phyloP scores from a whole-genome alignment of 2,888 invertebrate species.

The Panorpa germanica region DNA sequence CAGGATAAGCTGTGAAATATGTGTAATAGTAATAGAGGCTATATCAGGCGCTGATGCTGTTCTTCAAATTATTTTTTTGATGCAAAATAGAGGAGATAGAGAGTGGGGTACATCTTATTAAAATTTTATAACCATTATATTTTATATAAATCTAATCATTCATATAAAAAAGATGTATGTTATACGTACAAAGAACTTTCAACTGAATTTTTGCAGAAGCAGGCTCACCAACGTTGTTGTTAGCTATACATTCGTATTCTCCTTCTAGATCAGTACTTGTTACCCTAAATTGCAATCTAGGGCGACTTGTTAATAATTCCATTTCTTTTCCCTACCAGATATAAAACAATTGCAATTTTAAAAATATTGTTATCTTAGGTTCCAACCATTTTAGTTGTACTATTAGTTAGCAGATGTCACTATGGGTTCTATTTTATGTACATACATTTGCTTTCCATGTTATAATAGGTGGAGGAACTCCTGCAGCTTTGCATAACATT shows the following conservation, averaged over 20 bases:
- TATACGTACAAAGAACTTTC: slow-evolving; percentile 46
- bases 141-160: slow-evolving; percentile 3
- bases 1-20: slow-evolving; percentile 45
- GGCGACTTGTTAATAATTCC: slow-evolving; percentile 36
- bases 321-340: slow-evolving; percentile 36
- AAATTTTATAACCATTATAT: neutral
- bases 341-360: slow-evolving; percentile 13
- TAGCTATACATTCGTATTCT: slow-evolving; percentile 49
- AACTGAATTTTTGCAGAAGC: slow-evolving; percentile 45
- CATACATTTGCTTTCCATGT: slow-evolving; percentile 43
- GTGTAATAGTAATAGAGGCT: no score
- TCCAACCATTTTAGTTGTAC: no score
- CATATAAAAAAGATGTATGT: slow-evolving; percentile 5
- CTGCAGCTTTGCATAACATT: slow-evolving; percentile 51
- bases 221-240: slow-evolving; percentile 57
- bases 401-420: no score
- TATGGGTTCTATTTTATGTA: slow-evolving; percentile 13
- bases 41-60: no score
- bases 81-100: no score
- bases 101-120: no score
- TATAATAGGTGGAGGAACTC: slow-evolving; percentile 52
- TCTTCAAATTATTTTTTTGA: no score
- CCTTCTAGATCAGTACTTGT: slow-evolving; percentile 48
- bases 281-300: slow-evolving; percentile 41
- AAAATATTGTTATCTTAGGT: slow-evolving; percentile 4